Conservation (phyloP, 2,888 invertebrate species). For the Ashinkailepas kermadecensis region DNA sequence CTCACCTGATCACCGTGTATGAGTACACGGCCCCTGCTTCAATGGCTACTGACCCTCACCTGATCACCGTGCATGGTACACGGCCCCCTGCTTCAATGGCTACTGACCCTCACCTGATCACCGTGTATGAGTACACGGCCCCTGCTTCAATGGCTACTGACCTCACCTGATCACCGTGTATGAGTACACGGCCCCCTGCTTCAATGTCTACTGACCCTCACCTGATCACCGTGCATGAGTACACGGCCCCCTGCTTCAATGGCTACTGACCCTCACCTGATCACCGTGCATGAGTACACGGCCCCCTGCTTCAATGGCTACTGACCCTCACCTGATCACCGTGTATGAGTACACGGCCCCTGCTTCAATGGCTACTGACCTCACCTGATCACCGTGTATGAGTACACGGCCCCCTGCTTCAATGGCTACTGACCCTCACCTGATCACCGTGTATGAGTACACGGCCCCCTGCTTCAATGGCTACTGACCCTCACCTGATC, state of each 20-base stretch:
- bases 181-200: slow-evolving; percentile 37
- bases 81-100: slow-evolving; percentile 36
- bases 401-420: slow-evolving; percentile 36
- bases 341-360: slow-evolving; percentile 38
- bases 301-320: slow-evolving; percentile 35
- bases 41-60: slow-evolving; percentile 32
- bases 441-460: slow-evolving; percentile 39
- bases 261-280: slow-evolving; percentile 34
- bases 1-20: slow-evolving; percentile 38
- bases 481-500: slow-evolving; percentile 35
- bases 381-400: slow-evolving; percentile 38
- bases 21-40: slow-evolving; percentile 36
- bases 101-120: slow-evolving; percentile 34
- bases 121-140: slow-evolving; percentile 38
- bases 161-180: slow-evolving; percentile 38
- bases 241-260: slow-evolving; percentile 36
- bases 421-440: slow-evolving; percentile 32
- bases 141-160: slow-evolving; percentile 33
- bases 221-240: slow-evolving; percentile 39
- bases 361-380: slow-evolving; percentile 31
- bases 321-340: slow-evolving; percentile 35
- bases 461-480: slow-evolving; percentile 35
- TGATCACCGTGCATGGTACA: slow-evolving; percentile 38
- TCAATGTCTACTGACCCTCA: slow-evolving; percentile 20
- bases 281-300: slow-evolving; percentile 39